Evolutionary conservation across 2,113 vertebrate genomes (phyloP), one percentile per base, ranked within the genome.

Genomic region (Dasypus novemcinctus): DNA sequence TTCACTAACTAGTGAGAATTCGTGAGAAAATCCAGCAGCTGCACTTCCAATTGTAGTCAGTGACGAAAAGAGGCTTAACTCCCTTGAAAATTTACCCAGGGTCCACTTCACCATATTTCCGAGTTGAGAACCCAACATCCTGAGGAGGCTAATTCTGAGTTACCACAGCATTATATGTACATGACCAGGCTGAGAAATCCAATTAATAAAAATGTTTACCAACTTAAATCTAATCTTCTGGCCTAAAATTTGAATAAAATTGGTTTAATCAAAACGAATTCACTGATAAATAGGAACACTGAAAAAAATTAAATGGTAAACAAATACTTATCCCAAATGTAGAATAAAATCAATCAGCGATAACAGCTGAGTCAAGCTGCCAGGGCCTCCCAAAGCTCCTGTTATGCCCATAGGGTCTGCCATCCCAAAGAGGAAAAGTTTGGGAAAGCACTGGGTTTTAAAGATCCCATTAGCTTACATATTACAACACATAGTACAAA

Each of bases 261-360:
- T 93, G 52, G 20, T 63, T 61, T 10, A 17, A 93, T 68, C n/a
- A 83, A 57, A 79, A 84, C 38, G 25, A 91, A 87, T 76, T 81
- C 41, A 66, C 1, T 33, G 61, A 71, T n/a, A 83, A 84, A 17
- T 9, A 93, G 12, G 43, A 66, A 13, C 46, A 69, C 6, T 4
- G 7, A 82, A 61, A 88, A 36, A 61, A 64, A 33, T 29, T 36
- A 82, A 83, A 91, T 27, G 18, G 29, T 63, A 90, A 68, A 52
- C 31, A 75, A 74, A 57, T 43, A 15, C 46, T 68, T 68, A 57
- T 36, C 12, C 46, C 61, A 87, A 54, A 5, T 57, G 7, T 3
- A 66, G 78, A 83, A 84, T n/a, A 69, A 79, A 79, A 59, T 38
- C 21, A 41, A 17, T 52, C 25, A 25, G 14, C 52, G 59, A 6